Conservation (phyloP, 1,140 invertebrate genomes). For the Nasonia giraulti region DNA sequence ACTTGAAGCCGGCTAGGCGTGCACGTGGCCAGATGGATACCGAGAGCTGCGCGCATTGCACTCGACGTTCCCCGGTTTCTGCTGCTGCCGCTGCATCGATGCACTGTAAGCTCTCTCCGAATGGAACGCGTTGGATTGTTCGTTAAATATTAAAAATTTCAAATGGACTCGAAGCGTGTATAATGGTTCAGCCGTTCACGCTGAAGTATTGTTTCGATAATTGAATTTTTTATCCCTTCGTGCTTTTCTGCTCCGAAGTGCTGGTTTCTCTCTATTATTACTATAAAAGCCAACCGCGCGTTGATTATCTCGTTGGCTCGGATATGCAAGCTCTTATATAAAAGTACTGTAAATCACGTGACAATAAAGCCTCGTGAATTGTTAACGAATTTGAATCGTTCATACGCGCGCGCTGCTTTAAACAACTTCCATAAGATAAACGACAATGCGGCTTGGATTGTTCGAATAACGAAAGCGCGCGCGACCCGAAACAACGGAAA, state of each 20-base stretch:
- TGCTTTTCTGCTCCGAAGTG: neutral
- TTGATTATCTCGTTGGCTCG: neutral
- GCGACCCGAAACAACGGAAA: neutral
- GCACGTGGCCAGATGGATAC: constrained; percentile 30
- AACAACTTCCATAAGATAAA: neutral
- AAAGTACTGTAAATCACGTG: neutral
- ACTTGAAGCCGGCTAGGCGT: constrained; percentile 12
- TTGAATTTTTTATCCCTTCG: neutral
- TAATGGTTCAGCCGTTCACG: neutral
- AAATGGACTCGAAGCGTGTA: neutral
- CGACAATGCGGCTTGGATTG: neutral
- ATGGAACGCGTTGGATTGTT: neutral
- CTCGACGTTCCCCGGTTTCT: constrained; percentile 9
- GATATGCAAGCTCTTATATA: neutral
- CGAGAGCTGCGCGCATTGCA: constrained; percentile 8
- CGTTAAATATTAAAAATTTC: constrained; percentile 6
- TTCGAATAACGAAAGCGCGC: neutral
- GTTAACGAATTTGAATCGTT: neutral
- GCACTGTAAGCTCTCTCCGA: neutral
- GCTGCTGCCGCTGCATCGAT: neutral
- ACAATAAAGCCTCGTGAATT: neutral
- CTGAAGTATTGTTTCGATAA: neutral
- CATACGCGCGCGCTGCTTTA: neutral
- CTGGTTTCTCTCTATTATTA: too few relatives aligned
- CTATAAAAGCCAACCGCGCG: neutral